Conservation (phyloP, 2,797 vertebrate genomes). For the Semaprochilodus insignis region DNA sequence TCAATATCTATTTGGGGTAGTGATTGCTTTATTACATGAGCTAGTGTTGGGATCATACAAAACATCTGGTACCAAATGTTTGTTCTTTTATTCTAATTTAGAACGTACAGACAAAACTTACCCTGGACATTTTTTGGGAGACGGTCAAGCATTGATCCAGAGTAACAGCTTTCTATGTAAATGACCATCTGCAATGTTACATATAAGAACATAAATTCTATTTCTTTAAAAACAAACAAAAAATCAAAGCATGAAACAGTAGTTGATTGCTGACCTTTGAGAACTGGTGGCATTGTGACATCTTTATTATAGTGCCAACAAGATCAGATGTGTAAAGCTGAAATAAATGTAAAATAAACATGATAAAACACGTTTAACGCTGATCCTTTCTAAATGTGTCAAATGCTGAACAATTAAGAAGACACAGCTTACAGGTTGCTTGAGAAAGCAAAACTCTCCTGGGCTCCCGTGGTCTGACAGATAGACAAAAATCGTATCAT, state of each 20-base stretch:
- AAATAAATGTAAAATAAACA: no score
- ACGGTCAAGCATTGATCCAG: no score
- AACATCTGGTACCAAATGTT: no score
- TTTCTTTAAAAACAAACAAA: neutral
- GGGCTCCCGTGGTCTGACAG: neutral
- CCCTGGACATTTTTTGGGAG: no score
- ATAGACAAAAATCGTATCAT: conserved; percentile 4
- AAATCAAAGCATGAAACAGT: neutral
- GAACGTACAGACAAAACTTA: no score
- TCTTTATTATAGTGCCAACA: neutral
- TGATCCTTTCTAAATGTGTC: neutral
- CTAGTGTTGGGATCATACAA: no score
- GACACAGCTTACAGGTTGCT: neutral
- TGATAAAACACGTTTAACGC: neutral
- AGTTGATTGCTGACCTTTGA: conserved; percentile 10
- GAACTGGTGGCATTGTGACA: neutral
- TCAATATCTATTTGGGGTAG: no score
- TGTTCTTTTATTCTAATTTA: no score
- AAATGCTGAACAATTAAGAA: neutral
- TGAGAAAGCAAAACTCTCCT: neutral
- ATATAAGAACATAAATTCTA: no score
- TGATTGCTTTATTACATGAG: no score
- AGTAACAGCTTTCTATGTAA: no score
- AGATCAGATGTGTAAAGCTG: conserved; percentile 20
- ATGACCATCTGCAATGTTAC: no score